These are phyloP conservation scores for Mustela erminea DNA, from an alignment of 2,797 vertebrate species.

Conservation along the genomic window DNA sequence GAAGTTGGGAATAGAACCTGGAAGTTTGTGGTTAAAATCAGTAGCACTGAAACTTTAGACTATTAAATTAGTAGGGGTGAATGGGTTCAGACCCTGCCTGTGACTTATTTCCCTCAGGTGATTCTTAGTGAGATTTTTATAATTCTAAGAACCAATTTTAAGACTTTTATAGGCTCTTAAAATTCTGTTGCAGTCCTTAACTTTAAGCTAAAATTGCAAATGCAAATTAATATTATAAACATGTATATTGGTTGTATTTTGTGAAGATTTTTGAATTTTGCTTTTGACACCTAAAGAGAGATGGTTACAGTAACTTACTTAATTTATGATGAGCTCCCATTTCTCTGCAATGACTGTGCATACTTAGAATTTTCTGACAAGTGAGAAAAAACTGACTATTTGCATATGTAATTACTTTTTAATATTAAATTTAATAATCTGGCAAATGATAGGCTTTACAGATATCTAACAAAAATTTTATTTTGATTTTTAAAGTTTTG, in stretches of 20 bases:
- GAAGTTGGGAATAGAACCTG: not conserved
- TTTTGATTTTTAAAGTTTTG: not conserved
- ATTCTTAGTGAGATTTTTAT: not conserved
- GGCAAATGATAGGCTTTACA: not conserved
- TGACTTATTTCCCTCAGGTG: not conserved
- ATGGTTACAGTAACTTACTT: not conserved
- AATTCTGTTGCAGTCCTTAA: not conserved
- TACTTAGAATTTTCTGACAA: not conserved
- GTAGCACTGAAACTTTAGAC: not conserved
- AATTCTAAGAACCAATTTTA: not conserved
- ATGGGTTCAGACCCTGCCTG: not conserved
- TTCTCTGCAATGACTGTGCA: not conserved
- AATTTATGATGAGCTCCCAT: slow-evolving; percentile 20
- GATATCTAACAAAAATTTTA: not conserved
- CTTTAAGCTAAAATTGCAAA: not conserved
- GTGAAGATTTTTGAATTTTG: slow-evolving; percentile 8
- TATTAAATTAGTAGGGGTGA: not conserved
- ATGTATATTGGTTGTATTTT: not conserved
- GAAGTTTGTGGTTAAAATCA: not conserved
- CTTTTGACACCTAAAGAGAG: not conserved
- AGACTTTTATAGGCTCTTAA: not conserved
- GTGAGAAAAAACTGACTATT: slow-evolving; percentile 30
- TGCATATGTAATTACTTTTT: slow-evolving; percentile 3
- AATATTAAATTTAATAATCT: slow-evolving; percentile 59
- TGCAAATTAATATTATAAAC: not conserved